Base-by-base conservation (phyloP, 2,113 vertebrate species). In the Parus major region DNA sequence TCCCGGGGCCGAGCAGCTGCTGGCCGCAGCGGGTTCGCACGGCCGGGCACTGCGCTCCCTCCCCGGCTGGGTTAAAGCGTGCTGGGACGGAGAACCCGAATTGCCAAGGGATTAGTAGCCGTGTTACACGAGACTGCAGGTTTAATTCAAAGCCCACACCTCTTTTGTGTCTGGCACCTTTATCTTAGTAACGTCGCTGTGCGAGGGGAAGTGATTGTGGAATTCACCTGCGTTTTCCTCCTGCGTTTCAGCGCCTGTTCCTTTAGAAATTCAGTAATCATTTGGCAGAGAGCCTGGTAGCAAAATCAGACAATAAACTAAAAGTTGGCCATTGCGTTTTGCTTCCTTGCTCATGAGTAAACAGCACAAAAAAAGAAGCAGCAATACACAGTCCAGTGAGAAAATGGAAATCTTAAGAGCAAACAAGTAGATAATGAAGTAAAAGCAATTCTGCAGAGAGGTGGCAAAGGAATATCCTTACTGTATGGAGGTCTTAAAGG, bases 31-130 rank as follows among this genome's bases (percentile, higher is more conserved):
- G 36, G 39, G 39, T 12, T 39, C 39, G 12, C 39, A 39, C 39
- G 39, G 39, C 39, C 39, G 39, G 39, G 39, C 39, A 39, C 39
- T 11, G 0, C 4, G 7, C 53, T 59, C 64, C 23, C 20, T 52
- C 36, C 18, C 24, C 16, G 10, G 25, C 0, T 7, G 1, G 52
- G 68, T 57, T 55, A 25, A 56, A 88, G 46, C 0, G 25, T 0
- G 25, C 9, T 7, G 24, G 5, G 21, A 17, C 31, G 1, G 28
- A 28, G 52, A 73, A 46, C 35, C 50, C 29, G 24, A 49, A 27
- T 3, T 57, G 57, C 41, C 18, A 70, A 39, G 53, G 33, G 36
- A 79, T 82, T 57, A 65, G 31, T 12, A 35, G 6, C 28, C 65
- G n/a, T 50, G 11, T 72, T 56, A 53, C 46, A 52, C 17, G 27